Conservation (phyloP, 2,113 vertebrate species). For the Acanthochromis polyacanthus region DNA sequence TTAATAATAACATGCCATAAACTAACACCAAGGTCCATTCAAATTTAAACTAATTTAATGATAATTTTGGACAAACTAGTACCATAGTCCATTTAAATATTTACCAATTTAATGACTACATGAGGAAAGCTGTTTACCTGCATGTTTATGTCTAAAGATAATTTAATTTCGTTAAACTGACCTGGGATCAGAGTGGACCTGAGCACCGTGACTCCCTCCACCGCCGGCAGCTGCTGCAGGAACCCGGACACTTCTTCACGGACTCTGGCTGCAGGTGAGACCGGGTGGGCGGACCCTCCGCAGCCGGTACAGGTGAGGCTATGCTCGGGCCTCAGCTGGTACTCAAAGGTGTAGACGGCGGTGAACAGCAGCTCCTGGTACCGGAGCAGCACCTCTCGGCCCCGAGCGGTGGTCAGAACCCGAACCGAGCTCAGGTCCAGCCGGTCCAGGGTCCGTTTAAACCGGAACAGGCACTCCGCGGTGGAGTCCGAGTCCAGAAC, state of each 20-base stretch:
- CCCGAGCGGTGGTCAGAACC: slow-evolving; percentile 81
- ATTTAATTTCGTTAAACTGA: slow-evolving; percentile 58
- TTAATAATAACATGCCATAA: no score
- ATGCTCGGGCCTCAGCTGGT: slow-evolving; percentile 66
- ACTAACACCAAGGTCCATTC: neutral
- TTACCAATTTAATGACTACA: neutral
- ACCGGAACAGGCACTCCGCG: slow-evolving; percentile 82
- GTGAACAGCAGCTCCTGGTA: slow-evolving; percentile 90
- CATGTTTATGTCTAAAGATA: neutral
- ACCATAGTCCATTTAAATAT: neutral
- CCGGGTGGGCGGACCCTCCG: slow-evolving; percentile 15
- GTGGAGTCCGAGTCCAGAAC: slow-evolving; percentile 75
- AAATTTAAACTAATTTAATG: no score
- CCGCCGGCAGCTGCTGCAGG: slow-evolving; percentile 86
- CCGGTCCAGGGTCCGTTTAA: slow-evolving; percentile 89
- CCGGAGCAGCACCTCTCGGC: slow-evolving; percentile 75
- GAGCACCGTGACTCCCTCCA: slow-evolving; percentile 87
- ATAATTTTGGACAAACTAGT: no score
- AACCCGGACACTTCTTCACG: slow-evolving; percentile 82
- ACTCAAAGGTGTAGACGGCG: slow-evolving; percentile 87
- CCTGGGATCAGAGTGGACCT: slow-evolving; percentile 91
- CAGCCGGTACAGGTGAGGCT: slow-evolving; percentile 44
- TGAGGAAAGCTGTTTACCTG: neutral
- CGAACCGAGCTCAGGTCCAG: slow-evolving; percentile 80
- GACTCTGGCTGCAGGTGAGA: slow-evolving; percentile 53